Base-by-base conservation (phyloP, 2,888 invertebrate genomes). In the Drosophila macrospina region DNA sequence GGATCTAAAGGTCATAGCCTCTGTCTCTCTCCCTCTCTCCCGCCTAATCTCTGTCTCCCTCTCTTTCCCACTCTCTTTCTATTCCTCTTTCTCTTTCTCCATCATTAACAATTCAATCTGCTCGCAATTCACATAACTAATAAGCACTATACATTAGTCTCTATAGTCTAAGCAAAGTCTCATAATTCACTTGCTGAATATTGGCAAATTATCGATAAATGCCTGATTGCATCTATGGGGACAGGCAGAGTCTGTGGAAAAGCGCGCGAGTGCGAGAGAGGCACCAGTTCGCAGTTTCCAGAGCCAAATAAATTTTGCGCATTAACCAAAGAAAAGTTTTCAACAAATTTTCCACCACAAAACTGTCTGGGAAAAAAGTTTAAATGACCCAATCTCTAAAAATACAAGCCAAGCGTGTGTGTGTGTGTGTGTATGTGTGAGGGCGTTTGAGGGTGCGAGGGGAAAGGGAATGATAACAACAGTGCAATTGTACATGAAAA, bases 331-430 rank as follows among this genome's bases (percentile, higher is more conserved):
- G 20, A 63, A 77, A 65, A 61, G 24, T 78, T 74, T 56, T 48
- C 57, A 45, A 54, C 60, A 72, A 67, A 63, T 67, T 72, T 44
- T 36, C 44, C 47, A 62, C 69, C 73, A 51, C 78, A 62, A 68
- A 69, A 54, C 55, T 56, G 51, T 44, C 36, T 36, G 20, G 44
- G 32, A 51, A 57, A 44, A 70, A 70, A 65, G 41, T 80, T 70
- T 7, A 69, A 83, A 68, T 71, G 66, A 72, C 60, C 74, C 60
- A 69, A 72, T 67, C 68, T 62, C 62, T 28, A 67, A 72, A 77
- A 69, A 77, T 72, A 69, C 62, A 68, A 44, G 47, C 20, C 41
- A 47, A 62, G 55, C 32, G 32, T 56, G 37, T 42, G 55, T 24
- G 41, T 55, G 39, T 36, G n/a, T 48, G 50, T 20, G 20, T 20